Evolutionary conservation across 2,797 vertebrate species (phyloP).

Genomic region (Rhincodon typus): DNA sequence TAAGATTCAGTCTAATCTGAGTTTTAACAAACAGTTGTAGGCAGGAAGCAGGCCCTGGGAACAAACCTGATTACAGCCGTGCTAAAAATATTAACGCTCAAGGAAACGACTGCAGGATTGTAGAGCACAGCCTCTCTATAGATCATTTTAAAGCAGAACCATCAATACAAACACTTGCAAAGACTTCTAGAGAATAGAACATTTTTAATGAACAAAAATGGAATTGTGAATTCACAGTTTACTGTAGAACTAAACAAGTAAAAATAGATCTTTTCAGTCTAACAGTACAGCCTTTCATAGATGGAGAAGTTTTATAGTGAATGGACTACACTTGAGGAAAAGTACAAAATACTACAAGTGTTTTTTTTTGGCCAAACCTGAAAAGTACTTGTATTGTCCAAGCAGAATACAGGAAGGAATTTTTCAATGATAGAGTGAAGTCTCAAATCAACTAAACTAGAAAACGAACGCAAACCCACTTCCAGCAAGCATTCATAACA

Average conservation of each 20-base stretch:
- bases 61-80: slow-evolving; percentile 25
- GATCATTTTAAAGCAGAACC: background rate
- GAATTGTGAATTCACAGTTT: background rate
- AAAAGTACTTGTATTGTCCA: background rate
- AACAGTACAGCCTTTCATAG: background rate
- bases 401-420: background rate
- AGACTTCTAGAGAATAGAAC: background rate
- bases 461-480: background rate
- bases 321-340: background rate
- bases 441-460: background rate
- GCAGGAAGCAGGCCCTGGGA: slow-evolving; percentile 19
- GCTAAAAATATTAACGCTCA: background rate
- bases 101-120: background rate
- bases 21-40: background rate
- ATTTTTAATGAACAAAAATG: background rate
- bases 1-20: background rate
- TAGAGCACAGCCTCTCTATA: background rate
- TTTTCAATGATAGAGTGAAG: background rate
- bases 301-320: background rate
- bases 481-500: background rate
- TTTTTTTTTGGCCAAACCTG: background rate
- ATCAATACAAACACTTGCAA: background rate
- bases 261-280: background rate
- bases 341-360: background rate
- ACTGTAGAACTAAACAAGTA: background rate